Evolutionary conservation across 2,797 vertebrate species (phyloP), one percentile per base, ranked within the genome.

Genomic region (Carduelis carduelis): DNA sequence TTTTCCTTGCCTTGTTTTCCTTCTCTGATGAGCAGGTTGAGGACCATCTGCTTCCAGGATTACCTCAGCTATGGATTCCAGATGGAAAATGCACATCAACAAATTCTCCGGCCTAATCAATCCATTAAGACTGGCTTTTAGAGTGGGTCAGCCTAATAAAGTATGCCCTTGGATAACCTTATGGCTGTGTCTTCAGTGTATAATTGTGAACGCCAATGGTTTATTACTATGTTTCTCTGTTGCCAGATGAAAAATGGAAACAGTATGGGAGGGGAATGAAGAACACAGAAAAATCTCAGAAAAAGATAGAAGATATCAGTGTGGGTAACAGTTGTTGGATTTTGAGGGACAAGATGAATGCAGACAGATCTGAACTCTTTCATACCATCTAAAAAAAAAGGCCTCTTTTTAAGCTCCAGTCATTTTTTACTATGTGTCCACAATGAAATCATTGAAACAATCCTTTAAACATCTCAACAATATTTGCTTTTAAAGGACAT

Each of bases 11-110:
- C 26, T 53, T 39, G 3, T 20, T 41, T 50, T 23, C 3, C 10
- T 17, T 59, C n/a, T 87, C 83, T 47, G 57, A 90, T 69, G 34
- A 72, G 68, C 49, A 69, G 41, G 18, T 66, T 41, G 34, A 96
- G n/a, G 26, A 37, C 32, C 50, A 12, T 35, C 52, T 91, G 66
- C 34, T 83, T 47, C 61, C 77, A 89, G 79, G 52, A 80, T 15
- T 59, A 74, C 37, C 60, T 93, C 79, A 87, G 39, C 24, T 91
- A 43, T 87, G 39, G 43, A 83, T 92, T 95, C 83, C 91, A 90
- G 69, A 74, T 85, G 47, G 83, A 89, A 97, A 97, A 93, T 61
- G 49, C 53, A 44, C 61, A 92, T 78, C n/a, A 87, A 68, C 27
- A 27, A 68, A 87, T 88, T 41, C 60, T 83, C 46, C 39, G 87